These are phyloP conservation scores for Magallana angulata DNA, from an alignment of 1,140 invertebrate genomes.

Conservation along the genomic window DNA sequence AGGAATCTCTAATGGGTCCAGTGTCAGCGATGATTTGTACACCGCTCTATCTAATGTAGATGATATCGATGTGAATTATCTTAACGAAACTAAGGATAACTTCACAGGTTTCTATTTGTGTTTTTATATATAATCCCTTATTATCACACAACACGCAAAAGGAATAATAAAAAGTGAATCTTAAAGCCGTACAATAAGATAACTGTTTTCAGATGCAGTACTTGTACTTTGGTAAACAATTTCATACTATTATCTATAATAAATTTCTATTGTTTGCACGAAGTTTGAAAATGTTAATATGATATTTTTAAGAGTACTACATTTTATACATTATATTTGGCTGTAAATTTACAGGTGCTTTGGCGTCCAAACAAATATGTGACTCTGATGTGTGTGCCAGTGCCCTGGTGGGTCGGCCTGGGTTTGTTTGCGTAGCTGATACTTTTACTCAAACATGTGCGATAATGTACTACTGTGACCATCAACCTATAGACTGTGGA, in stretches of 20 bases:
- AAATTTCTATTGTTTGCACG: too few species aligned
- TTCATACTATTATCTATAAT: too few species aligned
- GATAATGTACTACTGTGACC: neutral
- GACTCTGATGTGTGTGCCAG: neutral
- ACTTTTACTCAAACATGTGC: neutral
- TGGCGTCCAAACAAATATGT: neutral
- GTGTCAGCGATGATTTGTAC: neutral
- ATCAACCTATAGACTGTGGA: neutral
- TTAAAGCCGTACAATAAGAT: too few species aligned
- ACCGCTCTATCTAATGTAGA: neutral
- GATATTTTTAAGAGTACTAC: too few species aligned
- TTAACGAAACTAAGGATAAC: neutral
- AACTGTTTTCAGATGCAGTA: too few species aligned
- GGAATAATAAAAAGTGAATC: too few species aligned
- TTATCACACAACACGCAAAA: too few species aligned
- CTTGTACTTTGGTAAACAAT: too few species aligned
- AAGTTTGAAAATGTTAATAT: too few species aligned
- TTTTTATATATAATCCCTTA: too few species aligned
- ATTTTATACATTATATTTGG: too few species aligned
- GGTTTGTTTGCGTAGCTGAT: neutral
- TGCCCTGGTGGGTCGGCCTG: slow-evolving; percentile 3
- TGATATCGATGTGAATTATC: neutral
- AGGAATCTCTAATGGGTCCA: neutral
- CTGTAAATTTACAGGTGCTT: neutral
- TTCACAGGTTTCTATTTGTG: neutral